Conservation (phyloP, 2,797 vertebrate species). For the Micrastur ruficollis region DNA sequence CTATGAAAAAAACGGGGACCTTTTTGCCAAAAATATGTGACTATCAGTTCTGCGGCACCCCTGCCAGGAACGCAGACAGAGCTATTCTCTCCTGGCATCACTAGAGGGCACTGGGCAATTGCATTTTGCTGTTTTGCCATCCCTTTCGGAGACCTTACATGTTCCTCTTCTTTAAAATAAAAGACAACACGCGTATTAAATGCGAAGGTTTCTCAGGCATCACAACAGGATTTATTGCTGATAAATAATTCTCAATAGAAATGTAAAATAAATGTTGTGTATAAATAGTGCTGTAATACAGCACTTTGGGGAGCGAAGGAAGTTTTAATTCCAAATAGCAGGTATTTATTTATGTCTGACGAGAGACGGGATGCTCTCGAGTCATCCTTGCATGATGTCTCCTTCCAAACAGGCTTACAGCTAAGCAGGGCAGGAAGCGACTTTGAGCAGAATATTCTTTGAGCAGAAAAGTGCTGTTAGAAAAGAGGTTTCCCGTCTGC, state of each 20-base stretch:
- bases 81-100: conserved; percentile 7
- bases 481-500: background rate
- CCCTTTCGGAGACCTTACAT: rapidly evolving
- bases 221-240: background rate
- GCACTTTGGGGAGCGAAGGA: background rate
- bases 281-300: background rate
- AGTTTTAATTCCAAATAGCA: background rate
- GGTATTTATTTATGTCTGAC: background rate
- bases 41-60: rapidly evolving
- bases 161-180: no score
- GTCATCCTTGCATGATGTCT: background rate
- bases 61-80: rapidly evolving
- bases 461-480: background rate
- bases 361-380: background rate
- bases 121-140: background rate
- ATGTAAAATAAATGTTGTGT: background rate
- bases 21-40: rapidly evolving
- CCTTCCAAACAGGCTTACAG: background rate
- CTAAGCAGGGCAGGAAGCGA: background rate
- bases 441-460: rapidly evolving
- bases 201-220: background rate
- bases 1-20: background rate
- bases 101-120: conserved; percentile 67
- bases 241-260: background rate
- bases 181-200: rapidly evolving